Percentiles rank a stretch among this genome's conserved stretches.
Evolutionary conservation across 1,140 invertebrate species (phyloP).

Genomic region (Chelonus insularis): DNA sequence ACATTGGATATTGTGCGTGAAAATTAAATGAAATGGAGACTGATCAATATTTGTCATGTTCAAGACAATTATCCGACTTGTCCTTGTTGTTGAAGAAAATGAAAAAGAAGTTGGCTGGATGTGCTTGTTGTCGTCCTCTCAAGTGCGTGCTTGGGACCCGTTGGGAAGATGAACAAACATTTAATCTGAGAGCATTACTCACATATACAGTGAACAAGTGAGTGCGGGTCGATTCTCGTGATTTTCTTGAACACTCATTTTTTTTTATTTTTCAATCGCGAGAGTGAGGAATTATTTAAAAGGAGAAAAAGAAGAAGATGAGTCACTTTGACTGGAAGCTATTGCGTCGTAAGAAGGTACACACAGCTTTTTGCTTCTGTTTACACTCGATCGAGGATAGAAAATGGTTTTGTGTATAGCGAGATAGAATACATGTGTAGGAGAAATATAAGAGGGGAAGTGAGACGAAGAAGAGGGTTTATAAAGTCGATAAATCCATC

Average conservation of each 20-base stretch:
- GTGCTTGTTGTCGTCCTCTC: not conserved
- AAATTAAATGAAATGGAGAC: conserved; percentile 6
- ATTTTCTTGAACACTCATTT: conserved; percentile 5
- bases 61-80: not conserved
- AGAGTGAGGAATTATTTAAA: not conserved
- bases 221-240: not conserved
- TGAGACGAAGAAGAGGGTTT: conserved; percentile 7
- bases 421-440: not conserved
- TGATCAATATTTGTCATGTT: not conserved
- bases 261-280: not conserved
- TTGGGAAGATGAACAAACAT: not conserved
- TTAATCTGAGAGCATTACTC: not conserved
- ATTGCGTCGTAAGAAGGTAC: conserved; percentile 57
- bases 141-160: not conserved
- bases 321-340: conserved; percentile 60
- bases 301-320: conserved; percentile 45
- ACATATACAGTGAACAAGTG: too few species aligned
- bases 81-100: not conserved
- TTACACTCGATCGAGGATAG: conserved; percentile 19
- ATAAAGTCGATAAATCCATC: conserved; percentile 29
- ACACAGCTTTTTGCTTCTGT: conserved; percentile 15
- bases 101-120: conserved; percentile 6
- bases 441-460: not conserved
- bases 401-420: not conserved
- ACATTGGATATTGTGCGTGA: not conserved